Conservation (phyloP, 64 coral and sea anemone species). For the Trachythela sp. region DNA sequence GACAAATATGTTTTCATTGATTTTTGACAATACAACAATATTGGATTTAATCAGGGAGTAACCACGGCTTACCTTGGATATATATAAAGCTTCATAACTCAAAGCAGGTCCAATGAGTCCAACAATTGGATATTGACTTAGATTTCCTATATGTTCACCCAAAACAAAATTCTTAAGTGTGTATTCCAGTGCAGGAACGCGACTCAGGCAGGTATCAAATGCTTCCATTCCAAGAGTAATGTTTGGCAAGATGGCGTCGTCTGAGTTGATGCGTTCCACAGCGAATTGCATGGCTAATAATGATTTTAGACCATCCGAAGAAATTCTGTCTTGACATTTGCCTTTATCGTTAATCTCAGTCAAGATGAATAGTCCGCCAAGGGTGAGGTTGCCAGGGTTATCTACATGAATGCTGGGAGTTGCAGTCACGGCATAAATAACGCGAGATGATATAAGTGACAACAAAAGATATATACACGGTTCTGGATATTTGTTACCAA, state of each 20-base stretch:
- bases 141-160: constrained; percentile 31
- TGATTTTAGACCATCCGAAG: too few relatives aligned
- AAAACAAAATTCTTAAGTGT: constrained; percentile 67
- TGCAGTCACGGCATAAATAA: too few relatives aligned
- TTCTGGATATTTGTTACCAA: too few relatives aligned
- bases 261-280: constrained; percentile 66
- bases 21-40: too few relatives aligned
- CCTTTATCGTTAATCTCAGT: too few relatives aligned
- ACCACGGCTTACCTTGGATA: too few relatives aligned
- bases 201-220: constrained; percentile 68
- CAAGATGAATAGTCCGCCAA: neutral
- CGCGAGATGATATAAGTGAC: too few relatives aligned
- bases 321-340: too few relatives aligned
- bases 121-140: constrained; percentile 38
- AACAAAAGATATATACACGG: too few relatives aligned
- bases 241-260: constrained; percentile 47
- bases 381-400: neutral
- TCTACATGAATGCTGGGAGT: neutral
- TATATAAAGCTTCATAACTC: neutral
- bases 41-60: too few relatives aligned
- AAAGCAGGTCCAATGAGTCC: neutral
- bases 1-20: too few relatives aligned
- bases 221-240: constrained; percentile 69
- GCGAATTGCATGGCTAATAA: constrained; percentile 68
- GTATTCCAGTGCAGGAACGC: constrained; percentile 66